Percentiles rank a stretch among this genome's conserved stretches.
phyloP scores from a whole-genome alignment of 2,888 invertebrate species.

The Pollenia griseotomentosa region DNA sequence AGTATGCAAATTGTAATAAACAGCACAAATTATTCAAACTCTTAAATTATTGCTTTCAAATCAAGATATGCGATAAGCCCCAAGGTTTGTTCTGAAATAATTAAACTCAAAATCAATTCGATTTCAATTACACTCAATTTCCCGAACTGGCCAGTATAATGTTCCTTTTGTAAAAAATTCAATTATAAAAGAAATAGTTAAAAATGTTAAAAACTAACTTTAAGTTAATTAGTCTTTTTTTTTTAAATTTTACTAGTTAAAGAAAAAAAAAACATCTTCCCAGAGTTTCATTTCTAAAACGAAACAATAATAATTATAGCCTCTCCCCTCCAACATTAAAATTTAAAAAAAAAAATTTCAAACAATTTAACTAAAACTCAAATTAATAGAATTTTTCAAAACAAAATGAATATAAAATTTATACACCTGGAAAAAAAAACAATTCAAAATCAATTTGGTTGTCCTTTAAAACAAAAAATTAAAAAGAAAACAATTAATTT shows the following conservation, averaged over 20 bases:
- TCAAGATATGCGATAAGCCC: too few species aligned
- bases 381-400: slow-evolving; percentile 27
- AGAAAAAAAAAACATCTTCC: slow-evolving; percentile 46
- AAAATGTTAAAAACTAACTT: background rate
- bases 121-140: too few species aligned
- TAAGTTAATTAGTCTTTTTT: slow-evolving; percentile 12
- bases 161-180: slow-evolving; percentile 15
- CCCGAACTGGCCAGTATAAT: background rate
- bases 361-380: slow-evolving; percentile 16
- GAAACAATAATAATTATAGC: slow-evolving; percentile 69
- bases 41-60: too few species aligned
- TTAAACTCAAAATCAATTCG: too few species aligned
- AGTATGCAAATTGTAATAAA: too few species aligned
- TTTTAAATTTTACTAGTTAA: background rate
- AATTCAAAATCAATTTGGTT: slow-evolving; percentile 57
- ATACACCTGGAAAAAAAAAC: slow-evolving; percentile 42
- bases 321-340: slow-evolving; percentile 41
- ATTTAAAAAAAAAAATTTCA: slow-evolving; percentile 36
- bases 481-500: slow-evolving; percentile 1
- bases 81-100: too few species aligned
- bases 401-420: slow-evolving; percentile 7
- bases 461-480: slow-evolving; percentile 29
- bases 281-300: slow-evolving; percentile 70
- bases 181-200: background rate
- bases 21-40: too few species aligned